Evolutionary conservation across 1,140 invertebrate genomes (phyloP).

Genomic region (Drosophila baimaii): DNA sequence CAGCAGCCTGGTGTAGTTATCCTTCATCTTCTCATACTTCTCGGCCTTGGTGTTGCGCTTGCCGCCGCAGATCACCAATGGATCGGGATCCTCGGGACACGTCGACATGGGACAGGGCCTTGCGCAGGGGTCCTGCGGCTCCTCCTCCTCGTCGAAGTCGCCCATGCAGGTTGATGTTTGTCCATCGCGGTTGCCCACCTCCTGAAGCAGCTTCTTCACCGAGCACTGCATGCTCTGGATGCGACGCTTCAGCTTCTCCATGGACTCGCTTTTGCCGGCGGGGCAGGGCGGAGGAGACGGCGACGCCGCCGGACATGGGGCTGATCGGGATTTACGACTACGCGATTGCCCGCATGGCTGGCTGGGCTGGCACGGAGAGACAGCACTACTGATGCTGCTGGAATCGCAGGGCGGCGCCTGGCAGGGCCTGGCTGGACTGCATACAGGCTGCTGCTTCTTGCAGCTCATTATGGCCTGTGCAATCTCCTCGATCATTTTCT

Average conservation of each 20-base stretch:
- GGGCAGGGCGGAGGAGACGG: conserved; percentile 1
- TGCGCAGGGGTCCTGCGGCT: conserved; percentile 11
- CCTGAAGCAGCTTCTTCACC: conserved; percentile 66
- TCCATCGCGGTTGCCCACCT: conserved; percentile 60
- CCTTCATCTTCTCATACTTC: conserved; percentile 77
- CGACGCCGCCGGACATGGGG: not conserved
- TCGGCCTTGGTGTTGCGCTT: conserved; percentile 76
- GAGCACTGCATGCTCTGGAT: conserved; percentile 73
- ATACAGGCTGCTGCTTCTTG: conserved; percentile 36
- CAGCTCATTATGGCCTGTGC: conserved; percentile 63
- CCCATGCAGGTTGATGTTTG: conserved; percentile 17
- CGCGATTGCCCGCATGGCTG: not conserved
- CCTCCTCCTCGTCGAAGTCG: conserved; percentile 21
- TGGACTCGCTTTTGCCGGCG: conserved; percentile 51
- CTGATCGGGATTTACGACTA: conserved; percentile 3
- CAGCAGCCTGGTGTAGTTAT: conserved; percentile 75
- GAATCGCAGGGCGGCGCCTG: no score
- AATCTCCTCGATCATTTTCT: conserved; percentile 75
- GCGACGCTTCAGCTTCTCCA: conserved; percentile 70
- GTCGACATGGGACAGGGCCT: conserved; percentile 12
- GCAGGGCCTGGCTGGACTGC: conserved; percentile 39
- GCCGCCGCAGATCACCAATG: conserved; percentile 68
- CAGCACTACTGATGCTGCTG: conserved; percentile 26
- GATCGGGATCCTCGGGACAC: conserved; percentile 71
- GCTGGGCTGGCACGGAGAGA: conserved; percentile 7